phyloP scores from a whole-genome alignment of 2,113 vertebrate species.

The Scopus umbretta region DNA sequence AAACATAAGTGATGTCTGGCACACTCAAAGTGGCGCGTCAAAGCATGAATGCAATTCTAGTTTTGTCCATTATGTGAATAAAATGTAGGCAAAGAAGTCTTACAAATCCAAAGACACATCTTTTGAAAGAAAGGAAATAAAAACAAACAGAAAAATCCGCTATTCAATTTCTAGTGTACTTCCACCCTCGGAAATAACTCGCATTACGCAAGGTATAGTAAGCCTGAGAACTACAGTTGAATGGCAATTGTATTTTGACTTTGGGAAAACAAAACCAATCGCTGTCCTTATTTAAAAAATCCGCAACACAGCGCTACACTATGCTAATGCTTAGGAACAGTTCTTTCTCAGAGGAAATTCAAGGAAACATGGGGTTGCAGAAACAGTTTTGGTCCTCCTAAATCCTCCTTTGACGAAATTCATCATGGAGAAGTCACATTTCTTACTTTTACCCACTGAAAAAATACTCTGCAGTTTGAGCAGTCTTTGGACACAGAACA shows the following conservation, averaged over 20 bases:
- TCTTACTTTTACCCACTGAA: not conserved
- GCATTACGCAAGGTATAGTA: not conserved
- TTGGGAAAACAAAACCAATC: not conserved
- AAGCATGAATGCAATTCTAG: not conserved
- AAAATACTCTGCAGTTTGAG: not conserved
- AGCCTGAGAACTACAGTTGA: not conserved
- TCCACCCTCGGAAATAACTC: not conserved
- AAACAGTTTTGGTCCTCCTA: not conserved
- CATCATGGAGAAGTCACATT: not conserved
- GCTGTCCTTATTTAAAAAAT: not conserved
- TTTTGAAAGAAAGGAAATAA: not conserved
- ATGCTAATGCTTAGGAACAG: not conserved
- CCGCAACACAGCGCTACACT: not conserved
- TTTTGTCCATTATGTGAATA: not conserved
- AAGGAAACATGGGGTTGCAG: not conserved
- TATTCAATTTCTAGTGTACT: not conserved
- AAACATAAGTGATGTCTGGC: not conserved
- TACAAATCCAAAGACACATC: not conserved
- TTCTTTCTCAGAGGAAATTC: not conserved
- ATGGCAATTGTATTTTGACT: not conserved
- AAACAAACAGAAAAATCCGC: not conserved
- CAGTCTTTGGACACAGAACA: not conserved
- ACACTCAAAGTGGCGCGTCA: not conserved
- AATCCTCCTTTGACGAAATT: not conserved
- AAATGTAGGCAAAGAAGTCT: not conserved